Evolutionary conservation across 1,140 invertebrate species (phyloP).

Genomic region (Diploscapter pachys): DNA sequence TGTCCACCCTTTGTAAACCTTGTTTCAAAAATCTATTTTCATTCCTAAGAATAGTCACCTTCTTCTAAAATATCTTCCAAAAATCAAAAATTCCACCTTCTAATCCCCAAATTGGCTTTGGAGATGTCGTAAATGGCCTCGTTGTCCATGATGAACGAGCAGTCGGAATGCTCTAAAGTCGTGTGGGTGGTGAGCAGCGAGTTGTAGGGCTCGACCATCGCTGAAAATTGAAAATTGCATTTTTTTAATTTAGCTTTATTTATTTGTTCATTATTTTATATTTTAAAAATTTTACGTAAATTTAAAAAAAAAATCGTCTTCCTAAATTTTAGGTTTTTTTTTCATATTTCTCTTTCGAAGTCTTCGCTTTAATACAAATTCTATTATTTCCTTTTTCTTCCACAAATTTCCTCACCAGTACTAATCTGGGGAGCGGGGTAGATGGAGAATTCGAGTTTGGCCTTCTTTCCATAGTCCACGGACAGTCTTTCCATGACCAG

Average conservation of each 20-base stretch:
- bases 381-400: background rate
- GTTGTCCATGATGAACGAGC: constrained; percentile 80
- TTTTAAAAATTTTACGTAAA: too few relatives aligned
- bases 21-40: constrained; percentile 83
- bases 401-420: constrained; percentile 26
- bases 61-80: constrained; percentile 67
- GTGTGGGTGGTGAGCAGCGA: constrained; percentile 75
- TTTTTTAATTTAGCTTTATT: constrained; percentile 58
- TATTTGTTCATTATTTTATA: constrained; percentile 66
- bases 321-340: constrained; percentile 55
- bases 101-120: constrained; percentile 25
- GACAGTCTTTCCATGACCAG: constrained; percentile 80
- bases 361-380: background rate
- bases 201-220: constrained; percentile 64
- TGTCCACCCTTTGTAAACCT: constrained; percentile 77
- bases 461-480: constrained; percentile 81
- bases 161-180: constrained; percentile 74
- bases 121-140: constrained; percentile 56
- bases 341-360: background rate
- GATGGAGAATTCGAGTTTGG: constrained; percentile 79
- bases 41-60: constrained; percentile 64
- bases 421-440: constrained; percentile 76
- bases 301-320: constrained; percentile 60
- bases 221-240: constrained; percentile 71
- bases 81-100: constrained; percentile 78